Conservation (phyloP, 2,113 vertebrate species). For the Todiramphus saurophagus region DNA sequence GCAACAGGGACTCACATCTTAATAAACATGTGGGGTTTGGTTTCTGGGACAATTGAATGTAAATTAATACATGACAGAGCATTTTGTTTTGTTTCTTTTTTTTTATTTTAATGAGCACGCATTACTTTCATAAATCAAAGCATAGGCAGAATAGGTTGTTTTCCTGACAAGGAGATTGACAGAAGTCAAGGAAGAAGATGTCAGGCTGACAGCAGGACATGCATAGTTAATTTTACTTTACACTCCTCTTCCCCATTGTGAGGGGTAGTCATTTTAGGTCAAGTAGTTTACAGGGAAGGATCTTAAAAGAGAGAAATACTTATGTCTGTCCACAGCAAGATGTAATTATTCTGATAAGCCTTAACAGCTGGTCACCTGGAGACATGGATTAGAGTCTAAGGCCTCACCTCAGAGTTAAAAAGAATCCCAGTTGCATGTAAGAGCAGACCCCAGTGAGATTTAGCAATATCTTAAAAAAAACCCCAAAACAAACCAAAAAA, state of each 20-base stretch:
- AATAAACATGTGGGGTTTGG: constrained; percentile 46
- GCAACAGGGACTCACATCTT: constrained; percentile 57
- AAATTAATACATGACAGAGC: not conserved
- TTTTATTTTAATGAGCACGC: not conserved
- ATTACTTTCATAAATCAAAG: constrained; percentile 12
- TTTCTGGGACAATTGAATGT: constrained; percentile 11
- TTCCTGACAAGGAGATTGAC: not conserved
- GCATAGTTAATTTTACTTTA: constrained; percentile 28
- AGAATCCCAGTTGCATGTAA: not conserved
- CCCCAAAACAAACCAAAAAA: not conserved
- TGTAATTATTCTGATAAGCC: constrained; percentile 13
- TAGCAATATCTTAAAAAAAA: not conserved
- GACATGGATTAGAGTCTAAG: not conserved
- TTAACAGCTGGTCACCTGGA: not conserved
- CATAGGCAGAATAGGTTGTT: not conserved
- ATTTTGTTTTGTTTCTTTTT: not conserved
- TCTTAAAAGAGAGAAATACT: not conserved
- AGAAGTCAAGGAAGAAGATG: not conserved
- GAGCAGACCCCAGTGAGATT: not conserved
- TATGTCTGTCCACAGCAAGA: not conserved
- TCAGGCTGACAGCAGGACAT: not conserved
- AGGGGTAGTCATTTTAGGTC: not conserved
- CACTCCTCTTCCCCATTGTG: not conserved
- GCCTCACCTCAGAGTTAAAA: not conserved
- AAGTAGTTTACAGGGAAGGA: not conserved